These are phyloP conservation scores for Neolamprologus hecqui DNA, from an alignment of 2,113 vertebrate species.

Conservation along the genomic window DNA sequence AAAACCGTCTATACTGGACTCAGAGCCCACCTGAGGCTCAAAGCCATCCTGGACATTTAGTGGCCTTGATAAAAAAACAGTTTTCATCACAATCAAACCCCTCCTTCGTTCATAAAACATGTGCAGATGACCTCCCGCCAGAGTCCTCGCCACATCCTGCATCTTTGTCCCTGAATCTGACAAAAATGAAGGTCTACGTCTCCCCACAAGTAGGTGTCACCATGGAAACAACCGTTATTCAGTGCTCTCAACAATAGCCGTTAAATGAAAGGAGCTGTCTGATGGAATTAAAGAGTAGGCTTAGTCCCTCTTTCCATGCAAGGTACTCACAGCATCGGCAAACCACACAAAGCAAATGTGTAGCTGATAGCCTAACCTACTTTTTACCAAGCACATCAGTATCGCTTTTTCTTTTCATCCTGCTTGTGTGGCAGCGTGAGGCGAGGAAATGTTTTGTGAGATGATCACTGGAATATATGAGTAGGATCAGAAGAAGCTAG, in stretches of 20 bases:
- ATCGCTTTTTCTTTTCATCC: not conserved
- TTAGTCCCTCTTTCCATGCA: conserved; percentile 21
- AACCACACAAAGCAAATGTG: conserved; percentile 7
- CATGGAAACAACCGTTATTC: conserved; percentile 73
- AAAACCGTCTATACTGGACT: not conserved
- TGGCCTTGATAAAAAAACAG: not conserved
- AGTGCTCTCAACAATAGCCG: conserved; percentile 56
- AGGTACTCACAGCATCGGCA: not conserved
- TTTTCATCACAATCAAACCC: conserved; percentile 26
- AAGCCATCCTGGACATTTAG: not conserved
- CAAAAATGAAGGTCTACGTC: conserved; percentile 58
- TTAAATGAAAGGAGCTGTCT: conserved; percentile 64
- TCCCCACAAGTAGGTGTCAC: conserved; percentile 61
- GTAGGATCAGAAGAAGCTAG: not conserved
- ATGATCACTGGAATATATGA: not conserved
- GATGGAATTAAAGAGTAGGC: conserved; percentile 57
- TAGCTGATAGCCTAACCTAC: not conserved
- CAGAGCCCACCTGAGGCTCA: not conserved
- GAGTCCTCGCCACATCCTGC: not conserved
- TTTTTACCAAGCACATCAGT: not conserved
- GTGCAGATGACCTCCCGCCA: conserved; percentile 13
- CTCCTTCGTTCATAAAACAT: not conserved
- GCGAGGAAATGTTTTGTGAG: not conserved
- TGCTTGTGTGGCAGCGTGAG: not conserved
- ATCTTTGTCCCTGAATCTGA: conserved; percentile 56